Percentiles rank a stretch among this genome's conserved stretches.
phyloP scores from a whole-genome alignment of 2,113 vertebrate genomes.

The Lophochroa leadbeateri region DNA sequence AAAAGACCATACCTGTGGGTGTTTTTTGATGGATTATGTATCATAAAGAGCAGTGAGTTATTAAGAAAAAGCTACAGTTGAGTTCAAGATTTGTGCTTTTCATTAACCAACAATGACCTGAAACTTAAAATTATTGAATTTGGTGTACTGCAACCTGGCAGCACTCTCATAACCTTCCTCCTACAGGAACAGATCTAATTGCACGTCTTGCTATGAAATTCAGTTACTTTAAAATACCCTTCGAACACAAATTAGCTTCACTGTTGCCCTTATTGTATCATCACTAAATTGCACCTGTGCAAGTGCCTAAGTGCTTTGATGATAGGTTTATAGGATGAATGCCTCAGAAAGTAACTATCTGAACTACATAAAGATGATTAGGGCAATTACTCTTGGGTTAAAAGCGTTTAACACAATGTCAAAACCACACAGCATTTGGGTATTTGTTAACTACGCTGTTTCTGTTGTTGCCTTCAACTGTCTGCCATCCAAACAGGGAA shows the following conservation, averaged over 20 bases:
- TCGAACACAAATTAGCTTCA: background rate
- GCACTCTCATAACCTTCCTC: background rate
- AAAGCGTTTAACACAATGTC: background rate
- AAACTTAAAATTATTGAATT: constrained; percentile 33
- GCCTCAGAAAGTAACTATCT: background rate
- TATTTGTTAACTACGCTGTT: background rate
- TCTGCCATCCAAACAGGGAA: background rate
- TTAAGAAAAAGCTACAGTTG: background rate
- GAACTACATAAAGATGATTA: background rate
- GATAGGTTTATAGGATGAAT: background rate
- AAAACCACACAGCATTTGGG: background rate
- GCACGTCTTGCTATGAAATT: background rate
- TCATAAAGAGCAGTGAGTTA: background rate
- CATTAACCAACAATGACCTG: constrained; percentile 36
- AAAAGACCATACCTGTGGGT: background rate
- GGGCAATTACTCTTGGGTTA: background rate
- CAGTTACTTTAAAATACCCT: background rate
- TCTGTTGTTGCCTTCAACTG: background rate
- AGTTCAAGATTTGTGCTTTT: constrained; percentile 1
- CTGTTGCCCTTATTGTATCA: background rate
- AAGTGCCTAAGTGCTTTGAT: background rate
- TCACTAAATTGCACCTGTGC: background rate
- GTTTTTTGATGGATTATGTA: background rate
- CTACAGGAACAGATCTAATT: constrained; percentile 12
- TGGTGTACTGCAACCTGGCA: constrained; percentile 20